Evolutionary conservation across 92 coral and sea anemone species (phyloP), one percentile per base, ranked within the genome.

Genomic region (Heteractis magnifica): DNA sequence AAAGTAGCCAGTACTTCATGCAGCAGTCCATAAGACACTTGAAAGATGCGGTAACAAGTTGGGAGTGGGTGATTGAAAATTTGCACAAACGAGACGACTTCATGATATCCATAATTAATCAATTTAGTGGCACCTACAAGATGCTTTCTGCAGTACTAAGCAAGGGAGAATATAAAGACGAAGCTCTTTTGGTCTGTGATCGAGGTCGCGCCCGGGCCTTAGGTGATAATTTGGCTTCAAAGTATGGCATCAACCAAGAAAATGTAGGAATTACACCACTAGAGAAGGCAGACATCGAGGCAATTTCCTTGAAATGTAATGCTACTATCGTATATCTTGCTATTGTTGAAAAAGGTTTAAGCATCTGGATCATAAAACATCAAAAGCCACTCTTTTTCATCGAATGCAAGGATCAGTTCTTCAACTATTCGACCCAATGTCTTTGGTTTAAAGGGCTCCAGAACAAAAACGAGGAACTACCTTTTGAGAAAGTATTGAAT

Each of bases 21-120:
- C 76, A 59, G 16, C 64, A 76, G 34, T 60, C 87, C 0, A 53
- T 49, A 3, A 26, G 49, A 14, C 49, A 44, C 64, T 65, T 84
- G 58, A 84, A 21, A 77, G 82, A 77, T 10, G 52, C 76, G 15
- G 44, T 84, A 49, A 50, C 62, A 56, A 53, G 77, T 71, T 49
- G 68, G n/a, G 87, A 84, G 20, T 77, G 82, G 77, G 73, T 84
- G 5, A 41, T 84, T 52, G 87, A 84, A 16, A 11, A 84, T 14
- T 11, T 84, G 20, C 18, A 77, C 48, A 26, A 68, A 52, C 50
- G 16, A 60, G 82, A 84, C 64, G 16, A 83, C 8, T 58, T 77
- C 56, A 84, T 74, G 77, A 77, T 84, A 60, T 62, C 86, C 20
- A 76, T 83, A 14, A 48, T 83, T 60, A 26, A 83, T 49, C 55